Evolutionary conservation across 1,140 invertebrate genomes (phyloP).

Genomic region (Episyrphus balteatus): DNA sequence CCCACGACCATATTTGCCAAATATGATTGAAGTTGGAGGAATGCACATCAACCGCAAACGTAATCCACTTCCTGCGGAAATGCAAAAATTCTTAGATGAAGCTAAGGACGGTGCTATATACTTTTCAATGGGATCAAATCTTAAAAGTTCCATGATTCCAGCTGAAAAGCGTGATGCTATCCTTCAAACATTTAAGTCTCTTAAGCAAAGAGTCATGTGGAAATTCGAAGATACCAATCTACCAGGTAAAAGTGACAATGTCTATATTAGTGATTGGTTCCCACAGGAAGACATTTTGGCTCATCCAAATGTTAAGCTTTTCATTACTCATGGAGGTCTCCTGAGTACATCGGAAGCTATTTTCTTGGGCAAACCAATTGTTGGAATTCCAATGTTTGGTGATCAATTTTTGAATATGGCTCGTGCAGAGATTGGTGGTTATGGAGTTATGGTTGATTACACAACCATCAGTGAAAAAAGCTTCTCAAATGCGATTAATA

Average conservation of each 20-base stretch:
- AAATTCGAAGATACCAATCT: constrained; percentile 53
- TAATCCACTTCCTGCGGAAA: constrained; percentile 34
- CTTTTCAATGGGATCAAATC: constrained; percentile 51
- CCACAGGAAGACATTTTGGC: constrained; percentile 59
- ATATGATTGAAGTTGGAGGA: constrained; percentile 47
- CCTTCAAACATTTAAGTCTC: constrained; percentile 41
- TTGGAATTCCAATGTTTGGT: constrained; percentile 54
- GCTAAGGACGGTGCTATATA: constrained; percentile 46
- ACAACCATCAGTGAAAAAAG: constrained; percentile 27
- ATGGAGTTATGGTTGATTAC: constrained; percentile 35
- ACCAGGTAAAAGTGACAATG: constrained; percentile 45
- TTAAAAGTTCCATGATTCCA: constrained; percentile 43
- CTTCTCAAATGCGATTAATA: constrained; percentile 23
- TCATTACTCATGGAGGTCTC: constrained; percentile 61
- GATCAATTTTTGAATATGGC: constrained; percentile 49
- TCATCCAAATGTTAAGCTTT: constrained; percentile 53
- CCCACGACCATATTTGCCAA: constrained; percentile 41
- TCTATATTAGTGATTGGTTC: constrained; percentile 53
- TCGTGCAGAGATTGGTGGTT: constrained; percentile 36
- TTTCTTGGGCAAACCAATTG: constrained; percentile 56
- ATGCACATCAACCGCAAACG: constrained; percentile 39
- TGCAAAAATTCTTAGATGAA: constrained; percentile 43
- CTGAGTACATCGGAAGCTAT: constrained; percentile 58
- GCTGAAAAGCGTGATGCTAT: constrained; percentile 39
- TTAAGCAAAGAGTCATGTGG: constrained; percentile 53